Percentiles rank a stretch among this genome's conserved stretches.
Evolutionary conservation across 2,888 invertebrate genomes (phyloP).

Genomic region (Elmis aenea): DNA sequence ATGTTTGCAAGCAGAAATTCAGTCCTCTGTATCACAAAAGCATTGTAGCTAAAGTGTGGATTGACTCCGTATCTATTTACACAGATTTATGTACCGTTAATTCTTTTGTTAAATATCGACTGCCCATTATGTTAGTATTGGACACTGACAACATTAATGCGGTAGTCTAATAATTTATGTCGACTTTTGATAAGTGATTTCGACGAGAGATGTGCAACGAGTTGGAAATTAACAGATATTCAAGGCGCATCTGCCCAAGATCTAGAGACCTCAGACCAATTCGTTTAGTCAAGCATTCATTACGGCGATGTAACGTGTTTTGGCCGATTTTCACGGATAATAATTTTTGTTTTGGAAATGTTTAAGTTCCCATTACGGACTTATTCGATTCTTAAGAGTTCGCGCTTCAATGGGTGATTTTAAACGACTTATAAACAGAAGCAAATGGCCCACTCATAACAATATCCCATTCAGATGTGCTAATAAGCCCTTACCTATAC

Average conservation of each 20-base stretch:
- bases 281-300: slow-evolving; percentile 25
- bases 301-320: no score
- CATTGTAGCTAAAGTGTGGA: slow-evolving; percentile 35
- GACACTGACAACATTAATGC: slow-evolving; percentile 44
- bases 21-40: slow-evolving; percentile 22
- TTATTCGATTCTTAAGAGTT: no score
- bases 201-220: slow-evolving; percentile 37
- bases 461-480: no score
- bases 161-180: slow-evolving; percentile 37
- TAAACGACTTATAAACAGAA: no score
- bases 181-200: slow-evolving; percentile 37
- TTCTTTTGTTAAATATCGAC: slow-evolving; percentile 41
- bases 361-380: no score
- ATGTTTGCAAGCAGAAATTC: slow-evolving; percentile 38
- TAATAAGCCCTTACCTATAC: no score
- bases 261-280: slow-evolving; percentile 17
- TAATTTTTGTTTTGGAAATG: no score
- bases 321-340: no score
- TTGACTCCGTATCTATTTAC: slow-evolving; percentile 40
- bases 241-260: slow-evolving; percentile 38
- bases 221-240: slow-evolving; percentile 39
- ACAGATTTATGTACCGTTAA: slow-evolving; percentile 46
- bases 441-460: no score
- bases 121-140: slow-evolving; percentile 45
- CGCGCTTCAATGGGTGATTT: no score